A percentile compares a stretch with the other conserved stretches of the same genome.
These are phyloP conservation scores for Pteropus rufus DNA, from an alignment of 2,797 vertebrate genomes.

Conservation along the genomic window DNA sequence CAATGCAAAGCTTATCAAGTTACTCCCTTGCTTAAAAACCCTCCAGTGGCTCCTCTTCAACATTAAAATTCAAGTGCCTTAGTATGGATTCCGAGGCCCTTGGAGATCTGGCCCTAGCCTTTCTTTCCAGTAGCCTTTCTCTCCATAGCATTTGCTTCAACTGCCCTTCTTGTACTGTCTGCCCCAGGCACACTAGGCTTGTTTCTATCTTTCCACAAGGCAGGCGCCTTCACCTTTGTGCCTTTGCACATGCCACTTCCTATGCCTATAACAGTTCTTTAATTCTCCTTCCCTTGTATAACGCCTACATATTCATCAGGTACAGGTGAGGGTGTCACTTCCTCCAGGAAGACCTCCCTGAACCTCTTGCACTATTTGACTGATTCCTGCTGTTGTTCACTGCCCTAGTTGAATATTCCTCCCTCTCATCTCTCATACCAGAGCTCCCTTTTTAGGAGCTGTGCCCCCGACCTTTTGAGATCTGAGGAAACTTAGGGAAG, in stretches of 20 bases:
- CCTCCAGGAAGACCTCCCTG: neutral
- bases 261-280: neutral
- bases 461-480: neutral
- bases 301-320: neutral
- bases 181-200: neutral
- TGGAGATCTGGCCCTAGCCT: neutral
- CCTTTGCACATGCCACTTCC: neutral
- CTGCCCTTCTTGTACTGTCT: neutral
- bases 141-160: neutral
- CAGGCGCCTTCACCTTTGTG: neutral
- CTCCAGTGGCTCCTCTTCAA: neutral
- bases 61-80: neutral
- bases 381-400: neutral
- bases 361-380: fast-evolving
- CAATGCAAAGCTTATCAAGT: neutral
- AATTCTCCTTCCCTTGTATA: neutral
- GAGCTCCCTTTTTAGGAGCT: neutral
- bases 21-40: neutral
- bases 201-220: too few relatives aligned
- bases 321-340: neutral
- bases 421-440: neutral
- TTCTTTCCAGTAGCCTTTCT: neutral
- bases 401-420: neutral
- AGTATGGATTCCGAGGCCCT: too few relatives aligned
- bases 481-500: neutral